Conservation (phyloP, 2,797 vertebrate genomes). For the Syngnathus rostellatus region DNA sequence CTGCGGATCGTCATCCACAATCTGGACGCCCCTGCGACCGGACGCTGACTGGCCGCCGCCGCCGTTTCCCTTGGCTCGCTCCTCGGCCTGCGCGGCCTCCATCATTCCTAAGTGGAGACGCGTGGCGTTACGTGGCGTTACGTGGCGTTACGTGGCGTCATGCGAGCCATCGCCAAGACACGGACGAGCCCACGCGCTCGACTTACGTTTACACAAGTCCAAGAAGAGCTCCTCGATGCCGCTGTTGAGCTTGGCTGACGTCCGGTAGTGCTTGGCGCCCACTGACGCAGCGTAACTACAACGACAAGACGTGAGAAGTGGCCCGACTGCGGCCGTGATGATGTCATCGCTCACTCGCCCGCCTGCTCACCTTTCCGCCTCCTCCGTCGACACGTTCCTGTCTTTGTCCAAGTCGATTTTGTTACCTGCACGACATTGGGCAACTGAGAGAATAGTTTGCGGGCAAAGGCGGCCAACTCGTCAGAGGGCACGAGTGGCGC, state of each 20-base stretch:
- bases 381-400: constrained; percentile 89
- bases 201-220: constrained; percentile 93
- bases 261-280: constrained; percentile 96
- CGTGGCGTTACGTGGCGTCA: not conserved
- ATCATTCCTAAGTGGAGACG: constrained; percentile 80
- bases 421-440: constrained; percentile 73
- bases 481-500: no score
- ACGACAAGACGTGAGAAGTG: not conserved
- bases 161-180: not conserved
- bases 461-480: no score
- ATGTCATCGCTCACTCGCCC: constrained; percentile 64
- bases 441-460: no score
- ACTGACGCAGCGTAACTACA: constrained; percentile 91
- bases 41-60: constrained; percentile 77
- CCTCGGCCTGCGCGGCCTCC: constrained; percentile 91
- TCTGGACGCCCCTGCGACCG: constrained; percentile 87
- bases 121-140: not conserved
- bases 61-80: constrained; percentile 86
- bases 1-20: constrained; percentile 90
- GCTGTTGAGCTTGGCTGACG: constrained; percentile 96
- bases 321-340: no score
- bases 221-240: constrained; percentile 98
- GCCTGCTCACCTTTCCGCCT: constrained; percentile 89
- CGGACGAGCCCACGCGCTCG: no score
- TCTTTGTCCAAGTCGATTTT: constrained; percentile 98